phyloP scores from a whole-genome alignment of 2,888 invertebrate species.

The Lutraria lutraria region DNA sequence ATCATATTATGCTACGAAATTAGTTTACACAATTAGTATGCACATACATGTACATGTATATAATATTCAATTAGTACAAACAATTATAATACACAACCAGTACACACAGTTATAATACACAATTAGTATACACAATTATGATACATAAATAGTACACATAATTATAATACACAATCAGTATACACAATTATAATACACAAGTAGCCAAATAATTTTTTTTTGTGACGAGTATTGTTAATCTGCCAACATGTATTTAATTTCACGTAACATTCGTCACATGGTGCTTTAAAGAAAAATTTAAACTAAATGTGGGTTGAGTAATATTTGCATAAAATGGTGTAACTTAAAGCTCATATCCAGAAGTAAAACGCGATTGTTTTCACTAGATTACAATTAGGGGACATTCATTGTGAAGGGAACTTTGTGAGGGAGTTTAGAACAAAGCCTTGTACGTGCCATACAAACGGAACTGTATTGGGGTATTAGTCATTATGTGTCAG shows the following conservation, averaged over 20 bases:
- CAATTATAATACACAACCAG: too few relatives aligned
- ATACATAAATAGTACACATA: too few relatives aligned
- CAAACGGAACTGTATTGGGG: neutral
- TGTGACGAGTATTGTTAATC: neutral
- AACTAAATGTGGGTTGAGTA: neutral
- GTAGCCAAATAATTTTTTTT: too few relatives aligned
- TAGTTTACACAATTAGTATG: too few relatives aligned
- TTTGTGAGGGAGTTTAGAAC: slow-evolving; percentile 1
- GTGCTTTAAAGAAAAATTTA: neutral
- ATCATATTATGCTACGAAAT: too few relatives aligned
- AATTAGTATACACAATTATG: too few relatives aligned
- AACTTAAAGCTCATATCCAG: neutral
- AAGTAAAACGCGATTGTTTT: neutral
- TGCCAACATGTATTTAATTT: neutral
- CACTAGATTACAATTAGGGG: slow-evolving; percentile 5
- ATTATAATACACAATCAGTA: too few relatives aligned
- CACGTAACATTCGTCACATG: neutral
- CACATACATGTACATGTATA: too few relatives aligned
- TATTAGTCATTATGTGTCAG: neutral
- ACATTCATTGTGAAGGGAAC: neutral
- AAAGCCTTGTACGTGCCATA: neutral
- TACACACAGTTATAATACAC: too few relatives aligned
- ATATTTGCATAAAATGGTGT: neutral
- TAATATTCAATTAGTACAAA: too few relatives aligned
- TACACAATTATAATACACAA: too few relatives aligned